Percentiles rank a stretch among this genome's conserved stretches.
phyloP scores from a whole-genome alignment of 1,140 invertebrate species.

The Homarus americanus region DNA sequence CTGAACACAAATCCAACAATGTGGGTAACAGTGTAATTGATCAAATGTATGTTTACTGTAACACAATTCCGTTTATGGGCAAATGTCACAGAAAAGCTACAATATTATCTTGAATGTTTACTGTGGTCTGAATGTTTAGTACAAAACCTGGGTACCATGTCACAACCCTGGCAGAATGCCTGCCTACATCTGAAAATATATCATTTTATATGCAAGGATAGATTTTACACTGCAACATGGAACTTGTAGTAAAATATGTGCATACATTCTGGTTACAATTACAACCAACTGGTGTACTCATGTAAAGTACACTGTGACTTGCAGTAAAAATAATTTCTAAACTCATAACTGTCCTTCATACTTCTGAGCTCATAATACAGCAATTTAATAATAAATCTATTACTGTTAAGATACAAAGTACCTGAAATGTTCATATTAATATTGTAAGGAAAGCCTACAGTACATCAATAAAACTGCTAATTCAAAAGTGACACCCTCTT shows the following conservation, averaged over 20 bases:
- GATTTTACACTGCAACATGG: neutral
- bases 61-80: neutral
- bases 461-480: too few relatives aligned
- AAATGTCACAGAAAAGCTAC: conserved; percentile 1
- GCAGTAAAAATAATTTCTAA: too few relatives aligned
- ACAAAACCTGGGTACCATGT: neutral
- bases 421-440: too few relatives aligned
- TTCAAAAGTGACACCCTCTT: too few relatives aligned
- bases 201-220: neutral
- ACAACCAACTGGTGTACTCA: too few relatives aligned
- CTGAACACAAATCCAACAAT: neutral
- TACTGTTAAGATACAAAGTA: too few relatives aligned
- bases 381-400: too few relatives aligned
- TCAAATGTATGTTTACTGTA: neutral
- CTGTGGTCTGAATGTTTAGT: neutral
- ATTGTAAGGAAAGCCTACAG: too few relatives aligned
- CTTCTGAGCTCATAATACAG: too few relatives aligned
- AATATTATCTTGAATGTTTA: neutral
- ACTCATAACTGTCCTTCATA: too few relatives aligned
- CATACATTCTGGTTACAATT: too few relatives aligned
- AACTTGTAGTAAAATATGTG: neutral
- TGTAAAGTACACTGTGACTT: too few relatives aligned
- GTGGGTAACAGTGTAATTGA: neutral
- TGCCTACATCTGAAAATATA: neutral
- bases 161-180: neutral